Evolutionary conservation across 2,888 invertebrate genomes (phyloP), one percentile per base, ranked within the genome.

Genomic region (Hydraecia micacea): DNA sequence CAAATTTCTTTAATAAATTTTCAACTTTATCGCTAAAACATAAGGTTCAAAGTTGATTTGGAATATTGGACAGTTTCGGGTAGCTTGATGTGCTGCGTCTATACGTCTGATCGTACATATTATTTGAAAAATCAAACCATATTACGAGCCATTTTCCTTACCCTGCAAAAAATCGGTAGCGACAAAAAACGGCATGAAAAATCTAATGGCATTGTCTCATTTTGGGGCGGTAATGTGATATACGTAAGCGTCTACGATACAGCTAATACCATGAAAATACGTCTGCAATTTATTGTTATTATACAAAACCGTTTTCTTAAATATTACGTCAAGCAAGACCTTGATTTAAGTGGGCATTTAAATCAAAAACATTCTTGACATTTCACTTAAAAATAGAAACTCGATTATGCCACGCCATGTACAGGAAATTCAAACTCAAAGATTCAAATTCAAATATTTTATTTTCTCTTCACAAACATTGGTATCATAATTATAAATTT

Each of bases 191-290:
- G 0, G 49, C 49, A 68, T 36, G 63, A 73, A 46, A 15, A 69
- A 60, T 85, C 13, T 73, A 83, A 85, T 49, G 81, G 25, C 71
- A 39, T 69, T 69, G n/a, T 85, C 74, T 65, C 72, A 66, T 73
- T 83, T 83, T 55, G 7, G 1, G 52, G 67, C 11, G 69, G n/a
- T 55, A 79, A 84, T 70, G 5, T 70, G 69, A 82, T 46, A 46
- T 68, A n/a, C n/a, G n/a, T n/a, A 60, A 46, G 65, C 15, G 18
- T 36, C 18, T 36, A 42, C 8, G 79, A 70, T 69, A 65, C 36
- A 25, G 42, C 42, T 84, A 60, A 67, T 67, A 39, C 13, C n/a
- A 25, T 7, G 68, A 15, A 58, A 77, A 66, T 76, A n/a, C 32
- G n/a, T 67, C 36, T 52, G 6, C 25, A 63, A 72, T 42, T 39